Conservation (phyloP, 2,797 vertebrate genomes). For the Helostoma temminkii region DNA sequence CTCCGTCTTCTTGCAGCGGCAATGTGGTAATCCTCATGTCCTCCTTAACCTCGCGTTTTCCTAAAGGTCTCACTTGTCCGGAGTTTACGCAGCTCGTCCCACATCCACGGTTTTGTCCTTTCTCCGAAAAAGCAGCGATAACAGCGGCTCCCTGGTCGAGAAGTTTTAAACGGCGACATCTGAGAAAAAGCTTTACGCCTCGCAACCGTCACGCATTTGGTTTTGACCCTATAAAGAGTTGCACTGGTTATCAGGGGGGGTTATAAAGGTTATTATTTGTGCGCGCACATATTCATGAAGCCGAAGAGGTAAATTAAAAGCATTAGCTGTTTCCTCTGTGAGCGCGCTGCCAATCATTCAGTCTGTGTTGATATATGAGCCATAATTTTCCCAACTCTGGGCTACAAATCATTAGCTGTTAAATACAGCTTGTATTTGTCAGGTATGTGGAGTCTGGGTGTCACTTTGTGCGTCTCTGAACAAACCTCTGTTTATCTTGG, state of each 20-base stretch:
- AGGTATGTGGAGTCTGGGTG: background rate
- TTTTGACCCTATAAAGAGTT: background rate
- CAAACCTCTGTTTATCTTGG: background rate
- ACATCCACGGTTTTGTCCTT: background rate
- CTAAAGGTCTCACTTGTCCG: background rate
- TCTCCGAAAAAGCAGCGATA: background rate
- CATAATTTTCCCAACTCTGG: background rate
- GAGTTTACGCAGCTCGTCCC: background rate
- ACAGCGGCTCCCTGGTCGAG: background rate
- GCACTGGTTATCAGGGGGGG: too few species aligned
- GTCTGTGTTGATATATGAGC: too few species aligned
- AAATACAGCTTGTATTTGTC: background rate
- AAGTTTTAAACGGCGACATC: background rate
- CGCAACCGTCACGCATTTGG: background rate
- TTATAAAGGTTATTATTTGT: too few species aligned
- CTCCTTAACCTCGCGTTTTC: background rate
- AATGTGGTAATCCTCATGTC: conserved; percentile 3
- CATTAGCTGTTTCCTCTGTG: background rate
- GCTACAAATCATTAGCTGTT: background rate
- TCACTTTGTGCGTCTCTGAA: background rate
- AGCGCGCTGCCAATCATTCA: background rate
- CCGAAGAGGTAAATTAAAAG: background rate
- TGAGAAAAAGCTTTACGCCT: background rate
- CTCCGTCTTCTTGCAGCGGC: background rate
- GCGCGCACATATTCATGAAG: background rate